These are phyloP conservation scores for Heteromyza rotundicornis DNA, from an alignment of 2,888 invertebrate species.

Conservation along the genomic window DNA sequence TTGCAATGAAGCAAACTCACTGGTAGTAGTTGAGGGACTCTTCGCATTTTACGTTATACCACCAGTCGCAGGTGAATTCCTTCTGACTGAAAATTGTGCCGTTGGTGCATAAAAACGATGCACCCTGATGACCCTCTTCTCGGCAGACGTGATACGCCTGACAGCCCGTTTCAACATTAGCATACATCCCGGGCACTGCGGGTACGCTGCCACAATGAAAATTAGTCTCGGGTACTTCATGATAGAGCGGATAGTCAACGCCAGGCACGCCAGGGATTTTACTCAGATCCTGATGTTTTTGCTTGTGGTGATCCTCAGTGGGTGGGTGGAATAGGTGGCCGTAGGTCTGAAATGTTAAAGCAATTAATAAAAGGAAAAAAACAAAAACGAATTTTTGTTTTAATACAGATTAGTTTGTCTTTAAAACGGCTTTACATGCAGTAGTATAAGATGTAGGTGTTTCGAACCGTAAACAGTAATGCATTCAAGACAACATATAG, in stretches of 20 bases:
- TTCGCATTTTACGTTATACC: constrained; percentile 88
- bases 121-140: constrained; percentile 84
- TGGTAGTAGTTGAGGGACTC: constrained; percentile 76
- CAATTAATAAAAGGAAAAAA: constrained; percentile 11
- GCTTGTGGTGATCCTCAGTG: constrained; percentile 37
- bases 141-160: constrained; percentile 91
- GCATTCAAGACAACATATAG: too few species aligned
- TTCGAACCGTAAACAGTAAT: too few species aligned
- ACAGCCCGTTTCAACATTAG: constrained; percentile 87
- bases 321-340: constrained; percentile 57
- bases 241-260: constrained; percentile 82
- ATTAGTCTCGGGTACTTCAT: constrained; percentile 77
- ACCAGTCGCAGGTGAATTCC: constrained; percentile 89
- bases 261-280: constrained; percentile 83
- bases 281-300: constrained; percentile 72
- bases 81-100: constrained; percentile 87
- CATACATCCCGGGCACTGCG: constrained; percentile 85
- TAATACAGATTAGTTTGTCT: neutral
- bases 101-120: constrained; percentile 83
- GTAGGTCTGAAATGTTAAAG: constrained; percentile 47
- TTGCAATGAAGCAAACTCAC: constrained; percentile 63
- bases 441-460: too few species aligned
- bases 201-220: constrained; percentile 83
- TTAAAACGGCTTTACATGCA: too few species aligned
- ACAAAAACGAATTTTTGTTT: neutral